Evolutionary conservation across 30 jellyfish, hydroid and myxozoan genomes (phyloP), one percentile per base, ranked within the genome.

Genomic region (Rhopilema esculentum): DNA sequence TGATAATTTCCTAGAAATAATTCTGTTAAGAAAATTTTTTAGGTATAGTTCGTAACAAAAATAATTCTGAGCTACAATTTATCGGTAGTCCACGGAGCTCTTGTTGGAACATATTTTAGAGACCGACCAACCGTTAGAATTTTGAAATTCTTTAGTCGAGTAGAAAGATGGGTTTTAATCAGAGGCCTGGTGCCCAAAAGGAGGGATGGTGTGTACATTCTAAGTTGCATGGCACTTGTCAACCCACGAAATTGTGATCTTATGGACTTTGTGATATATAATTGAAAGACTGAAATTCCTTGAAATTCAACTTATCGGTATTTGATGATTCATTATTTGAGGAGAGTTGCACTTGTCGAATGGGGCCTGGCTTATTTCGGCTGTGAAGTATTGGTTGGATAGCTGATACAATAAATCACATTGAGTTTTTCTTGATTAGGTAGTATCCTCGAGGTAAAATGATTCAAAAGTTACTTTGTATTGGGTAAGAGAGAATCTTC

Each of bases 111-210:
- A 40, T 40, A 40, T 40, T 64, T 6, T 6, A 12, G 9, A 40
- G 57, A 6, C 57, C 12, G 57, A 12, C 57, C 6, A 40, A 40
- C 12, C 57, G 57, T 40, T 12, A 6, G 57, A 6, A 40, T 2
- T 20, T 66, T 65, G 18, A 1, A 21, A 32, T 66, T 66, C 8
- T 66, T 19, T 20, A 32, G 33, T 23, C 8, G 33, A n/a, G 77
- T 23, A 23, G 51, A 16, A 31, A 29, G 76, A 66, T 66, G 16
- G 69, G 83, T 52, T 32, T 33, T 30, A 53, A 23, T 8, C 27
- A 78, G 88, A 78, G 88, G 88, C 65, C 88, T 78, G 88, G 88
- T 78, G 88, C 88, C 88, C 79, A 78, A 78, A 61, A 75, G 88
- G 79, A 78, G 88, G 88, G 23, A 49, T 75, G 27, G 49, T 76